Evolutionary conservation across 2,888 invertebrate species (phyloP).

Genomic region (Leptopterna dolabrata): DNA sequence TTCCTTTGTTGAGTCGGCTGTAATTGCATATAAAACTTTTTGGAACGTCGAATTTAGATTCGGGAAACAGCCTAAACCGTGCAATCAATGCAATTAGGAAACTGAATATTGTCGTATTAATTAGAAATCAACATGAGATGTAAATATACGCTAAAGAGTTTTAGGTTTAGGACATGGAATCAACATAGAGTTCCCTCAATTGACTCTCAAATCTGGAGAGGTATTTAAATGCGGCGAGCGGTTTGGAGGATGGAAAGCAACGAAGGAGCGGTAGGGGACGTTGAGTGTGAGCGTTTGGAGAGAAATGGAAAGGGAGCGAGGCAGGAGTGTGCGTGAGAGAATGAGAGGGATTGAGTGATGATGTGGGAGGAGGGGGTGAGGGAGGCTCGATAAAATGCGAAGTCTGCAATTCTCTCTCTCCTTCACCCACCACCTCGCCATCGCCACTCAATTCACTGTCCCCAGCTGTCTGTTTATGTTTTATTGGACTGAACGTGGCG

Average conservation of each 20-base stretch:
- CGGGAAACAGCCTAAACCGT: background rate
- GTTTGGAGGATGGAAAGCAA: background rate
- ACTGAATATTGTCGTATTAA: constrained; percentile 14
- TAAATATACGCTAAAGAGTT: constrained; percentile 32
- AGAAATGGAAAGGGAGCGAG: too few relatives aligned
- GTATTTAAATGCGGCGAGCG: constrained; percentile 22
- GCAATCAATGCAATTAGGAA: background rate
- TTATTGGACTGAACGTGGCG: constrained; percentile 27
- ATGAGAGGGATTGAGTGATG: background rate
- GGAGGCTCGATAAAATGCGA: background rate
- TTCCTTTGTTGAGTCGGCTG: too few relatives aligned
- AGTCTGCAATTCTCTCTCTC: background rate
- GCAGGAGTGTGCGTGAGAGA: background rate
- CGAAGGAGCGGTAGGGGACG: background rate
- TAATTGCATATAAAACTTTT: background rate
- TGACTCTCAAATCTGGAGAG: constrained; percentile 38
- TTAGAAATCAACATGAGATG: constrained; percentile 20
- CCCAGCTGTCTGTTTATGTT: constrained; percentile 5
- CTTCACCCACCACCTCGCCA: background rate
- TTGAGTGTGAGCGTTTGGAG: background rate
- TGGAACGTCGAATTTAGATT: background rate
- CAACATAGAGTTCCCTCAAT: constrained; percentile 29
- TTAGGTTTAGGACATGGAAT: constrained; percentile 33
- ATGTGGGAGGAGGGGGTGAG: background rate
- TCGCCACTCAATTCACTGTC: constrained; percentile 11